Percentiles rank a stretch among this genome's conserved stretches.
phyloP scores from a whole-genome alignment of 2,113 vertebrate species.

The Dasyprocta punctata region DNA sequence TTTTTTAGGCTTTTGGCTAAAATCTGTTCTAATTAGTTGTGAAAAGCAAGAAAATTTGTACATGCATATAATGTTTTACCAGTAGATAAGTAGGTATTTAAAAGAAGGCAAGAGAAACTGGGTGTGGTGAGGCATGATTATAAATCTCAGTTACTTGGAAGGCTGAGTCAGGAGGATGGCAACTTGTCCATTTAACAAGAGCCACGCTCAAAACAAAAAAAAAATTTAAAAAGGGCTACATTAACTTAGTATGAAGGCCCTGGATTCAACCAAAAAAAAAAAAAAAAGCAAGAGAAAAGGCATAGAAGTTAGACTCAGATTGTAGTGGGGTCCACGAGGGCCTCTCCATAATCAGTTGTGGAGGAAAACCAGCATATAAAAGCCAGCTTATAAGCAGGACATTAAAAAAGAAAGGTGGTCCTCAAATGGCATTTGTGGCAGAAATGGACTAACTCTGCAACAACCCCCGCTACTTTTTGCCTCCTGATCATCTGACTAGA shows the following conservation, averaged over 20 bases:
- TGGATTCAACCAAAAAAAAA: not conserved
- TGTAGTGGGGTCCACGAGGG: not conserved
- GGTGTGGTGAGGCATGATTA: not conserved
- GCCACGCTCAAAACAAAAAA: not conserved
- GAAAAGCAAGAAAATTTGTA: not conserved
- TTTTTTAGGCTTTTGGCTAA: not conserved
- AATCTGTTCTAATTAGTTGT: not conserved
- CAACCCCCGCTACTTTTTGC: not conserved
- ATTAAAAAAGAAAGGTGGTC: not conserved
- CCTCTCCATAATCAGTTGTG: not conserved
- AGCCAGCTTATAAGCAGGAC: not conserved
- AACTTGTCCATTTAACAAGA: not conserved
- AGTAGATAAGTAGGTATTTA: not conserved
- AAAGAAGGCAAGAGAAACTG: not conserved
- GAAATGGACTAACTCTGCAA: slow-evolving; percentile 22
- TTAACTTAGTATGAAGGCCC: not conserved
- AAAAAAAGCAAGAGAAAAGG: too few relatives aligned
- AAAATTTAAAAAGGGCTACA: not conserved
- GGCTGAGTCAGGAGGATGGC: not conserved
- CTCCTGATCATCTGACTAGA: not conserved
- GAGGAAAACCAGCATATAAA: not conserved
- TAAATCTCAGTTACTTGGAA: not conserved
- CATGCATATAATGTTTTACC: not conserved
- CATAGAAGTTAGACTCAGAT: not conserved
- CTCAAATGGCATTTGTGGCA: not conserved